Base-by-base conservation (phyloP, 2,888 invertebrate genomes). In the Microplitis manilae region DNA sequence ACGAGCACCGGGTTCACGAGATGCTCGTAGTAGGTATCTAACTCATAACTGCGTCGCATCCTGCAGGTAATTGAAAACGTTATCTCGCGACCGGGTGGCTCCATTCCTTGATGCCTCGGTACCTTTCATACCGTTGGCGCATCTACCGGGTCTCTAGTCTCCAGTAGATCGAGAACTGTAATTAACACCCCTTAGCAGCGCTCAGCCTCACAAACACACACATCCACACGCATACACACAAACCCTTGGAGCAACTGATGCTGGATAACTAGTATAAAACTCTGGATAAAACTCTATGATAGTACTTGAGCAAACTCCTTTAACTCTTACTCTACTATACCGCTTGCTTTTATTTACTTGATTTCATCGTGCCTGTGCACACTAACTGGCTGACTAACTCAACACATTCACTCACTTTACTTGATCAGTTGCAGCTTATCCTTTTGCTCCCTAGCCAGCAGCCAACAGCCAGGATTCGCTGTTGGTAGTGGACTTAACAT, bases 31-130 rank as follows among this genome's bases (percentile, higher is more conserved):
- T 83, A 85, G 84, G 85, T 84, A 85, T 86, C 89, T 86, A 88
- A 89, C 89, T 89, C 89, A 88, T 89, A 89, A 89, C 88, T 89
- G 86, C 89, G 86, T 89, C 88, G 87, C 87, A 89, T 89, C 89
- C 89, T 89, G 89, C 85, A 87, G 89, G 89, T 89, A 89, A 89
- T 89, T 89, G 89, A 89, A 89, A 89, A 89, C 86, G 88, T 89
- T 89, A 89, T 89, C 89, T 89, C 85, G 87, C 84, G 84, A 87
- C 87, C 87, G 83, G 82, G 83, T 85, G 84, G 83, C 84, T 85
- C 83, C 85, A 83, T 86, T 87, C 87, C 85, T 86, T 40, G 6
- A 15, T 72, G 38, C 67, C 65, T 65, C 65, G 30, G 38, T 38
- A 38, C 64, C 13, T 39, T 30, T 72, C 71, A 71, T 9, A 76